These are phyloP conservation scores for Epinephelus awoara DNA, from an alignment of 2,797 vertebrate species.

Conservation along the genomic window DNA sequence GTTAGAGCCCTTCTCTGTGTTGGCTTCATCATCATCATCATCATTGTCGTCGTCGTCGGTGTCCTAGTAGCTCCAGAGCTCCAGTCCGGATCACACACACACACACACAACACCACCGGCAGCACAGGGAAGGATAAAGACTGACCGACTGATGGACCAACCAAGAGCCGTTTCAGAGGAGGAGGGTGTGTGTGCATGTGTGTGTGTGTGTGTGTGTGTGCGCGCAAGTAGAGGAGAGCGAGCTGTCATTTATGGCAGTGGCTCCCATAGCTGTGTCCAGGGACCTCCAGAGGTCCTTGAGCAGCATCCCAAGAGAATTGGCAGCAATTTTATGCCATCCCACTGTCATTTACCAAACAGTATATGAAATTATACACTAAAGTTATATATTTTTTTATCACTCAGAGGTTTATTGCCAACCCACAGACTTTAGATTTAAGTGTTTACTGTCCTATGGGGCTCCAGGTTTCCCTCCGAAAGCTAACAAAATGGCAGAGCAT, in stretches of 20 bases:
- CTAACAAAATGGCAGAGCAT: constrained; percentile 8
- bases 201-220: constrained; percentile 30
- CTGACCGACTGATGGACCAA: constrained; percentile 79
- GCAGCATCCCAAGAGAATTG: constrained; percentile 16
- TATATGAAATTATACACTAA: background rate
- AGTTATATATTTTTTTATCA: background rate
- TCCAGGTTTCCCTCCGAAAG: background rate
- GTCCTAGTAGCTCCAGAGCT: constrained; percentile 42
- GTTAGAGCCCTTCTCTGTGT: constrained; percentile 42
- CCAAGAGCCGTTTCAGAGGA: constrained; percentile 73
- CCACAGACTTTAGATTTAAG: background rate
- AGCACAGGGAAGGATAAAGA: constrained; percentile 67
- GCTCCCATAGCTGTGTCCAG: constrained; percentile 34
- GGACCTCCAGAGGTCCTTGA: constrained; percentile 43
- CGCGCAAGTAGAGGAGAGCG: constrained; percentile 39
- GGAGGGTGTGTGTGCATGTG: constrained; percentile 59
- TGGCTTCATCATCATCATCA: constrained; percentile 18
- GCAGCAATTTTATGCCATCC: constrained; percentile 10
- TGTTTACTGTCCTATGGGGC: constrained; percentile 12
- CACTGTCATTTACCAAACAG: background rate
- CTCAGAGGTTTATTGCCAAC: background rate
- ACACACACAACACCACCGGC: constrained; percentile 26
- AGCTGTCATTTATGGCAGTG: constrained; percentile 52
- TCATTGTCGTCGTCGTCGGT: constrained; percentile 19
- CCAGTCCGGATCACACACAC: constrained; percentile 27